These are phyloP conservation scores for Acromyrmex echinatior DNA, from an alignment of 1,140 invertebrate genomes.

Conservation along the genomic window DNA sequence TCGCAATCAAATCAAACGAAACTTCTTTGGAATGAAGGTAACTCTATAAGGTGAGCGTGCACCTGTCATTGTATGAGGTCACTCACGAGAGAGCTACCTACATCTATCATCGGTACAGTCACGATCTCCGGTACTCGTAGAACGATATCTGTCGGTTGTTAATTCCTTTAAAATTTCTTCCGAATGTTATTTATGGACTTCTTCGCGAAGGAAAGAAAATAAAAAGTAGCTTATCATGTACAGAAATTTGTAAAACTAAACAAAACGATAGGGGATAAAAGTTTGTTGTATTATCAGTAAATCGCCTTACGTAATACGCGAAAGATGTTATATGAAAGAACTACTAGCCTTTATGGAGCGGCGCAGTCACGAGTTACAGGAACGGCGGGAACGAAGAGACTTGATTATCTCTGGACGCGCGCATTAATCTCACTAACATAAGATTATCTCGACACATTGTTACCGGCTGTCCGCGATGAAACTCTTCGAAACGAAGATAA, in stretches of 20 bases:
- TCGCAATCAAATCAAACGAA: conserved; percentile 30
- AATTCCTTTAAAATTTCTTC: conserved; percentile 32
- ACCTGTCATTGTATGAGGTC: conserved; percentile 67
- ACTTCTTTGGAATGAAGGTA: conserved; percentile 20
- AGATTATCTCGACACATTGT: conserved; percentile 59
- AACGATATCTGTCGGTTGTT: conserved; percentile 8
- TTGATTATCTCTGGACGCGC: conserved; percentile 44
- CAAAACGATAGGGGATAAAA: conserved; percentile 17
- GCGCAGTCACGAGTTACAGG: conserved; percentile 67
- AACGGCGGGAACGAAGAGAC: conserved; percentile 34
- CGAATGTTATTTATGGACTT: conserved; percentile 35
- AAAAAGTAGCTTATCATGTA: neutral
- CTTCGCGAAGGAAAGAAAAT: conserved; percentile 5
- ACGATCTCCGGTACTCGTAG: conserved; percentile 8
- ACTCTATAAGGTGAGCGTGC: conserved; percentile 45
- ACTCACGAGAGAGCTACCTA: conserved; percentile 72
- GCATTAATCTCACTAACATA: conserved; percentile 39
- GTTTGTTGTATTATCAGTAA: neutral
- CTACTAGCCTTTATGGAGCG: conserved; percentile 32
- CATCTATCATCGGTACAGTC: conserved; percentile 41
- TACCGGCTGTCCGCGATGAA: conserved; percentile 49
- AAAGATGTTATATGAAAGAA: conserved; percentile 37
- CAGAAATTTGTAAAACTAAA: conserved; percentile 16
- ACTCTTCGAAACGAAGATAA: conserved; percentile 40
- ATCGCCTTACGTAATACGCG: conserved; percentile 31